Evolutionary conservation across 2,888 invertebrate genomes (phyloP).

Genomic region (Drosophila nigricruria): DNA sequence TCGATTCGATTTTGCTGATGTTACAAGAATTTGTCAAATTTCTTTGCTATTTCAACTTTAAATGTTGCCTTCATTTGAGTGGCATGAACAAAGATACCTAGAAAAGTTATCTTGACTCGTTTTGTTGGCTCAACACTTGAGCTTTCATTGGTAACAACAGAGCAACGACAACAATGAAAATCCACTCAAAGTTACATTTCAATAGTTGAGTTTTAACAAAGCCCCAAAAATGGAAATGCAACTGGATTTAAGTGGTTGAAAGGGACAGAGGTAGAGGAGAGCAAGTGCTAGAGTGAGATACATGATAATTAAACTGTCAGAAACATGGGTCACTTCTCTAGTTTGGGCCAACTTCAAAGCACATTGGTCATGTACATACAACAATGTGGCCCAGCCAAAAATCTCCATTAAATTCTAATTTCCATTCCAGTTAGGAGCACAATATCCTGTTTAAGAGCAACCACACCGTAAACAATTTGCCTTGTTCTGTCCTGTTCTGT

Average conservation of each 20-base stretch:
- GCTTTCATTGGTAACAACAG: neutral
- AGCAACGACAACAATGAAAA: neutral
- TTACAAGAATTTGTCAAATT: neutral
- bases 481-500: constrained; percentile 25
- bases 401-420: constrained; percentile 67
- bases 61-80: neutral
- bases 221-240: constrained; percentile 5
- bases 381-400: constrained; percentile 19
- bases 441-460: constrained; percentile 66
- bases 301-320: constrained; percentile 70
- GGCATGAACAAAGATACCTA: neutral
- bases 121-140: constrained; percentile 17
- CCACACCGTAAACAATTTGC: constrained; percentile 48
- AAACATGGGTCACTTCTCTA: constrained; percentile 35
- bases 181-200: neutral
- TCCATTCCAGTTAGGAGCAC: constrained; percentile 47
- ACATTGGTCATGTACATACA: constrained; percentile 23
- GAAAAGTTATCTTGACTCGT: constrained; percentile 1
- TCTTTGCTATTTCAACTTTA: neutral
- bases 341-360: constrained; percentile 60
- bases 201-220: neutral
- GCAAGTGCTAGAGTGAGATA: too few relatives aligned
- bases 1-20: neutral
- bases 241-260: constrained; percentile 8
- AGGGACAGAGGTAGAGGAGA: neutral